Base-by-base conservation (phyloP, 1,140 invertebrate species). In the Anthonomus grandis region DNA sequence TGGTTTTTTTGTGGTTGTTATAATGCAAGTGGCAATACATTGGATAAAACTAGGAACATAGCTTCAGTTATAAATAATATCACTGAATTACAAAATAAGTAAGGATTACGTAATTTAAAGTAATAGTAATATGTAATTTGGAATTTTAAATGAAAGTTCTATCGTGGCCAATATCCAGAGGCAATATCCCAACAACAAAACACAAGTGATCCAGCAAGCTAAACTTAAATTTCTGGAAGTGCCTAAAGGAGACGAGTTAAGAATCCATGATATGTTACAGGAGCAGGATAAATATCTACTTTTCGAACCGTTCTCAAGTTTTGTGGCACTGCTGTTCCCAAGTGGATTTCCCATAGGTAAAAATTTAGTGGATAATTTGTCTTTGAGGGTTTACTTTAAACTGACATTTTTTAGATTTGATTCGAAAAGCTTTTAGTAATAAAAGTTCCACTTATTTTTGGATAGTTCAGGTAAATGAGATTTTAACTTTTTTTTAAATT, bases 171-270 rank as follows among this genome's bases (percentile, higher is more conserved):
- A n/a, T n/a, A n/a, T n/a, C n/a, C n/a, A n/a, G n/a, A n/a, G n/a
- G n/a, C n/a, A n/a, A n/a, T n/a, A n/a, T n/a, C n/a, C n/a, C n/a
- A n/a, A n/a, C n/a, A n/a, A n/a, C n/a, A n/a, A n/a, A n/a, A n/a
- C n/a, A n/a, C n/a, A n/a, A n/a, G n/a, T n/a, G n/a, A n/a, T n/a
- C n/a, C n/a, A n/a, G n/a, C n/a, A n/a, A n/a, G n/a, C n/a, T n/a
- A n/a, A n/a, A n/a, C n/a, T n/a, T n/a, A n/a, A 63, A 45, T 69
- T 69, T 48, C 52, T 66, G 17, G 67, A 69, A 59, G 57, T 66
- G 52, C 67, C 67, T 37, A 57, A 47, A 27, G 67, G 65, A 47
- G 60, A 63, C 48, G 64, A 63, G 38, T 63, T 66, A 59, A 60
- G 49, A 63, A 64, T 65, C 50, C 57, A 59, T 18, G 63, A 67